Evolutionary conservation across 2,888 invertebrate genomes (phyloP).

Genomic region (Caenorhabditis panamensis): DNA sequence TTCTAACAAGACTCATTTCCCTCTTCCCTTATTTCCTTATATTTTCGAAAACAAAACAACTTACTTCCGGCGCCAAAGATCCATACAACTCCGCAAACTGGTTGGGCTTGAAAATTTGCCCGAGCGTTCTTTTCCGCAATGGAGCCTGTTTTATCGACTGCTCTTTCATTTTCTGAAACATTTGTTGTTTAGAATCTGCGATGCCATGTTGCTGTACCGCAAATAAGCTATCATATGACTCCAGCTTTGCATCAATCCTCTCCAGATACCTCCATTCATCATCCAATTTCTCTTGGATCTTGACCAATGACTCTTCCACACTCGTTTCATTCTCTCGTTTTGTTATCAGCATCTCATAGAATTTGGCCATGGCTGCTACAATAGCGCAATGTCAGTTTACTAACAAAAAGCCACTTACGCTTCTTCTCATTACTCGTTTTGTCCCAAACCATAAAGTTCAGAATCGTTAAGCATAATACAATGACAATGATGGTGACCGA

Average conservation of each 20-base stretch:
- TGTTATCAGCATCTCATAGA: background rate
- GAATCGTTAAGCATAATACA: conserved; percentile 6
- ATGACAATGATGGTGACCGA: background rate
- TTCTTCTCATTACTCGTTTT: too few species aligned
- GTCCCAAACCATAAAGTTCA: too few species aligned
- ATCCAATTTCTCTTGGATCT: background rate
- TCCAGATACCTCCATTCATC: too few species aligned
- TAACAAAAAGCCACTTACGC: too few species aligned
- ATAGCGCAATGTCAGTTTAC: background rate
- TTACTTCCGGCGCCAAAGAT: conserved; percentile 49
- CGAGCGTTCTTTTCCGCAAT: conserved; percentile 5
- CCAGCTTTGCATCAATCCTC: too few species aligned
- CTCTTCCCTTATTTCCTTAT: too few species aligned
- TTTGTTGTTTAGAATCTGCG: background rate
- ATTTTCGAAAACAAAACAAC: conserved; percentile 12
- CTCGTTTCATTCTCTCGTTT: background rate
- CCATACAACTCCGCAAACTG: conserved; percentile 30
- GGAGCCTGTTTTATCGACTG: conserved; percentile 20
- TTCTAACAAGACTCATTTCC: too few species aligned
- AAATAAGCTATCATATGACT: conserved; percentile 6
- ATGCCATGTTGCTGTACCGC: background rate
- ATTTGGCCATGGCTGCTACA: background rate
- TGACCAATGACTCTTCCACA: conserved; percentile 3
- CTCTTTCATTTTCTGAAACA: conserved; percentile 5
- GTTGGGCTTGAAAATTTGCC: background rate